These are phyloP conservation scores for Idaea dimidiata DNA, from an alignment of 2,888 invertebrate genomes.

Conservation along the genomic window DNA sequence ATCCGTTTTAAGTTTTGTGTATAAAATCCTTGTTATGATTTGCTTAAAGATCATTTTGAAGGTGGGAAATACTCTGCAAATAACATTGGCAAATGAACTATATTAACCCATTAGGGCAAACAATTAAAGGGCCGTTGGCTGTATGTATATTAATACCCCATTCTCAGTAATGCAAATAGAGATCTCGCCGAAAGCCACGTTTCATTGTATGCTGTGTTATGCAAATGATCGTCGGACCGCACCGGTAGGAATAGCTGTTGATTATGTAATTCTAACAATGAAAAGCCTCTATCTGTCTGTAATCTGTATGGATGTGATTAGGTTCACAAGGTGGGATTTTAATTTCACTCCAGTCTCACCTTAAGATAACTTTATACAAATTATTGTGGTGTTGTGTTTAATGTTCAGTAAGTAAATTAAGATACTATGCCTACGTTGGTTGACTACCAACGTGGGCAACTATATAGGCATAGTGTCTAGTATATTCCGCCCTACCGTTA, in stretches of 20 bases:
- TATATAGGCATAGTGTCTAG: too few relatives aligned
- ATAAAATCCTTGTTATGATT: not conserved
- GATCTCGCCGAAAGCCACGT: constrained; percentile 19
- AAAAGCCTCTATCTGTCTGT: not conserved
- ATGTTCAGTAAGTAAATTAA: not conserved
- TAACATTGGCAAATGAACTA: constrained; percentile 4
- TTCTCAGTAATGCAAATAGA: constrained; percentile 13
- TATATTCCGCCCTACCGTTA: too few relatives aligned
- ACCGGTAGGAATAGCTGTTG: constrained; percentile 5
- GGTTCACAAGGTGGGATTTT: not conserved
- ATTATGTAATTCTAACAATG: constrained; percentile 6
- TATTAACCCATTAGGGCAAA: constrained; percentile 15
- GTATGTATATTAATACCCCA: constrained; percentile 13
- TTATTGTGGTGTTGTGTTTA: too few relatives aligned
- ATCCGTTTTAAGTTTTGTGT: not conserved
- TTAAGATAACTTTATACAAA: not conserved
- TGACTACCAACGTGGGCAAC: too few relatives aligned
- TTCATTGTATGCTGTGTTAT: constrained; percentile 19
- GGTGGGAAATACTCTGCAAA: not conserved
- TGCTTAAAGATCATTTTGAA: not conserved
- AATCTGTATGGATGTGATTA: not conserved
- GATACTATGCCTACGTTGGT: too few relatives aligned
- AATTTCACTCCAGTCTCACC: not conserved
- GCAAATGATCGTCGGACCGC: constrained; percentile 9
- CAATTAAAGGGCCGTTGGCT: constrained; percentile 14